Percentiles rank a stretch among this genome's conserved stretches.
phyloP scores from a whole-genome alignment of 2,113 vertebrate genomes.

The Crotalus helleri region DNA sequence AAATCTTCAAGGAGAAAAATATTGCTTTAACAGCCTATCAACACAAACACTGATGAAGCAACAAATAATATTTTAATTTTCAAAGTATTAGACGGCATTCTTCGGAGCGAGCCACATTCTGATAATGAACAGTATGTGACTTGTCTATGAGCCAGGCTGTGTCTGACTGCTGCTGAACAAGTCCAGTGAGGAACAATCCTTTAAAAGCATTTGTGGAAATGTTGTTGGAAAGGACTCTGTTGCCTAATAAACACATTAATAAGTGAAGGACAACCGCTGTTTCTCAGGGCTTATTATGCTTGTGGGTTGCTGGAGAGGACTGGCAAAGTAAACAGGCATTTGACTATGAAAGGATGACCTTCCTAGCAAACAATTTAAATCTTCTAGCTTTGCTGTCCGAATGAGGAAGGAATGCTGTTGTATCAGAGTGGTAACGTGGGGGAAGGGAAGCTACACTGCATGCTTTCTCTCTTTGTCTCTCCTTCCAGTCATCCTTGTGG shows the following conservation, averaged over 20 bases:
- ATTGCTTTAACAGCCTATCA: constrained; percentile 58
- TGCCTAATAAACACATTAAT: constrained; percentile 39
- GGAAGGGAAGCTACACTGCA: constrained; percentile 41
- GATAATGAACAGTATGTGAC: constrained; percentile 53
- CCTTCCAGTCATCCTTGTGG: constrained; percentile 15
- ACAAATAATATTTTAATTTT: constrained; percentile 62
- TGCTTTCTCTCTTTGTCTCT: constrained; percentile 6
- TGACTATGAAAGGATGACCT: constrained; percentile 76
- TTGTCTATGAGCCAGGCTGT: constrained; percentile 16
- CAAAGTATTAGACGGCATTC: constrained; percentile 60
- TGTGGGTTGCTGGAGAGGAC: constrained; percentile 67
- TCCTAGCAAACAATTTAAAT: constrained; percentile 75
- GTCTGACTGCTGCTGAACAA: constrained; percentile 10
- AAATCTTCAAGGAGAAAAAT: constrained; percentile 61
- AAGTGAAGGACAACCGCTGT: constrained; percentile 49
- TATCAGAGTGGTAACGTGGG: constrained; percentile 62
- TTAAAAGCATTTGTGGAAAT: constrained; percentile 48
- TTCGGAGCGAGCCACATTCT: constrained; percentile 57
- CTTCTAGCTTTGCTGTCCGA: constrained; percentile 68
- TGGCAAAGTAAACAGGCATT: constrained; percentile 71
- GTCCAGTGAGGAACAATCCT: constrained; percentile 50
- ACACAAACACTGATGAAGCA: constrained; percentile 59
- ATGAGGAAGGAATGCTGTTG: constrained; percentile 65
- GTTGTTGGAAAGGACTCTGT: constrained; percentile 51
- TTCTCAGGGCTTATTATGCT: constrained; percentile 57